Base-by-base conservation (phyloP, 2,888 invertebrate genomes). In the Agonopterix arenella region DNA sequence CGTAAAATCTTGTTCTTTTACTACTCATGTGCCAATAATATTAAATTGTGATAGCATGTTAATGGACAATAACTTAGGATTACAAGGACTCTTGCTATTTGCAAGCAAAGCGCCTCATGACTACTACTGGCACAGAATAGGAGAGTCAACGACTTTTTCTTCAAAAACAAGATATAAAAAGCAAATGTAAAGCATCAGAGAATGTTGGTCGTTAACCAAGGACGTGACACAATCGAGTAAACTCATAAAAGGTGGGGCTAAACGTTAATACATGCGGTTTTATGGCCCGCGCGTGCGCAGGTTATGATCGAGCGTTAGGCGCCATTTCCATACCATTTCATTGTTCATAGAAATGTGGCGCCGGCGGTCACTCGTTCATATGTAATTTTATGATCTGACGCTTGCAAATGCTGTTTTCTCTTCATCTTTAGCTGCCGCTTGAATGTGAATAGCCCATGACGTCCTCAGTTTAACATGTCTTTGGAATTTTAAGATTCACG, bases 261-360 rank as follows among this genome's bases (percentile, higher is more conserved):
- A 66, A 63, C 64, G 65, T 60, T 66, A 66, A 72, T 70, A 62
- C 59, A 64, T 65, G 66, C 63, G 66, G 66, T 68, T 77, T 80
- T 79, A 80, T 72, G 68, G 68, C 57, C 52, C 48, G 70, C 72
- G 73, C 76, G 75, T 79, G 79, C 76, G 71, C 69, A 57, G 75
- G 74, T 76, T 83, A 79, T 81, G 80, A 82, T 80, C 70, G 61
- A 68, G 68, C 68, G 73, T 67, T 79, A 74, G 83, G 83, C 85
- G 86, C 82, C 84, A 77, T 77, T 80, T 77, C 69, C 79, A 77
- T 75, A 67, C 44, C 51, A 51, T 75, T 79, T 83, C 80, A 86
- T 86, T 88, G 85, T 88, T 84, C 82, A 84, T 76, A 82, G 82
- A 83, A 84, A 73, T 72, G 73, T 77, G 86, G 84, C 86, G 88